Percentiles rank a stretch among this genome's conserved stretches.
These are phyloP conservation scores for Leptatherina wallacei DNA, from an alignment of 2,797 vertebrate genomes.

Conservation along the genomic window DNA sequence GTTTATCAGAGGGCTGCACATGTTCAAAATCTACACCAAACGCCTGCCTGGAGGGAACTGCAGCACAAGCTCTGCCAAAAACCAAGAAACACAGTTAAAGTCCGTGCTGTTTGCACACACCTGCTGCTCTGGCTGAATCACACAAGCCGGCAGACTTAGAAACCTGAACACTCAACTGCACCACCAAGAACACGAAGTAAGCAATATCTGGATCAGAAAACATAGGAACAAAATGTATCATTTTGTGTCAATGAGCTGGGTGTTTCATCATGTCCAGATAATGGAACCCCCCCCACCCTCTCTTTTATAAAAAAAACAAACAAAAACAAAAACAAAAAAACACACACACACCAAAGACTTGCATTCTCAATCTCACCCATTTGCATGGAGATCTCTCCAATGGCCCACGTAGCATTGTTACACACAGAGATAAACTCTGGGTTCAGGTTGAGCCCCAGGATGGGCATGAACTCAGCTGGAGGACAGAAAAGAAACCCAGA, in stretches of 20 bases:
- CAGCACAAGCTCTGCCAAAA: background rate
- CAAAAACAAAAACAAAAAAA: too few relatives aligned
- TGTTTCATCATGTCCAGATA: constrained; percentile 74
- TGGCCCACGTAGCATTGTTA: constrained; percentile 97
- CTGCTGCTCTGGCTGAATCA: background rate
- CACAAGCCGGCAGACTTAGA: background rate
- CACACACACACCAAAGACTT: background rate
- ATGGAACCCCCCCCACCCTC: too few relatives aligned
- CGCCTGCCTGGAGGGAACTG: background rate
- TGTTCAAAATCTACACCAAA: background rate
- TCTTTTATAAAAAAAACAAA: background rate
- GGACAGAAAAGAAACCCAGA: background rate
- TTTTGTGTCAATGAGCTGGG: constrained; percentile 74
- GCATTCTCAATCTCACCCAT: constrained; percentile 86
- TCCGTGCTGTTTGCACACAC: background rate
- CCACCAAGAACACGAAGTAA: background rate
- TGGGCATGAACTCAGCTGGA: constrained; percentile 96
- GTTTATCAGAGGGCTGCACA: background rate
- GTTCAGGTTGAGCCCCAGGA: constrained; percentile 94
- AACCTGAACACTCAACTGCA: background rate
- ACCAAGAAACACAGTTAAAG: background rate
- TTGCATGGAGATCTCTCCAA: constrained; percentile 97
- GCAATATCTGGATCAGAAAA: constrained; percentile 72
- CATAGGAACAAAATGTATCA: constrained; percentile 76
- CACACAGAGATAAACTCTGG: constrained; percentile 97